Conservation (phyloP, 2,113 vertebrate genomes). For the Lynx canadensis region DNA sequence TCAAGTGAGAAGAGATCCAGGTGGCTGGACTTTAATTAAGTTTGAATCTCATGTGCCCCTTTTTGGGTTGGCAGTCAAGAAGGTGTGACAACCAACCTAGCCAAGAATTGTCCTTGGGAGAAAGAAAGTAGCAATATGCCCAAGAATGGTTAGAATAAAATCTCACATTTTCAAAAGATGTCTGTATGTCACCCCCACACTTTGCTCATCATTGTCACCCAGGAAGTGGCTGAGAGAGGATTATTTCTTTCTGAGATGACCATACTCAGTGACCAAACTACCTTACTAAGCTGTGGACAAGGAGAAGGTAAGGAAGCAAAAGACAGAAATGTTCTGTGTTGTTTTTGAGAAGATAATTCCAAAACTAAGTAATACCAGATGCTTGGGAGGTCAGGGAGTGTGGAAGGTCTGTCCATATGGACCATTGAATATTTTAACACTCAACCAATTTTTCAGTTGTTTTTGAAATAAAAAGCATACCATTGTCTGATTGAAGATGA, state of each 20-base stretch:
- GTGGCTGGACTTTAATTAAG: not conserved
- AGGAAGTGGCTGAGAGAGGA: not conserved
- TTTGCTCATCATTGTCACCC: not conserved
- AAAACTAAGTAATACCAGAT: not conserved
- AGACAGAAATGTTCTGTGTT: not conserved
- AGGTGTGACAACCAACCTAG: not conserved
- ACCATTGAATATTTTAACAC: not conserved
- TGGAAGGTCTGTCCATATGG: not conserved
- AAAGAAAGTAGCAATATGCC: not conserved
- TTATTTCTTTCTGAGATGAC: not conserved
- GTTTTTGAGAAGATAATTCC: not conserved
- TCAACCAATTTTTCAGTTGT: not conserved
- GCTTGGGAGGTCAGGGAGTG: not conserved
- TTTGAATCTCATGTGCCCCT: not conserved
- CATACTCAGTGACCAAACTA: not conserved
- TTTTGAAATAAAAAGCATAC: not conserved
- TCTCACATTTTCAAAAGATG: not conserved
- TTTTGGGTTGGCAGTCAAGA: not conserved
- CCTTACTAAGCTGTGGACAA: not conserved
- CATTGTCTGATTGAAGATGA: not conserved
- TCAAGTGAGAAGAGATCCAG: not conserved
- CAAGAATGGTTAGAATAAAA: not conserved
- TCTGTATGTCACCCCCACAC: fast-evolving
- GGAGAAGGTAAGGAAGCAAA: not conserved
- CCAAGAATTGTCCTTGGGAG: not conserved